These are phyloP conservation scores for Limnephilus marmoratus DNA, from an alignment of 2,888 invertebrate species.

Conservation along the genomic window DNA sequence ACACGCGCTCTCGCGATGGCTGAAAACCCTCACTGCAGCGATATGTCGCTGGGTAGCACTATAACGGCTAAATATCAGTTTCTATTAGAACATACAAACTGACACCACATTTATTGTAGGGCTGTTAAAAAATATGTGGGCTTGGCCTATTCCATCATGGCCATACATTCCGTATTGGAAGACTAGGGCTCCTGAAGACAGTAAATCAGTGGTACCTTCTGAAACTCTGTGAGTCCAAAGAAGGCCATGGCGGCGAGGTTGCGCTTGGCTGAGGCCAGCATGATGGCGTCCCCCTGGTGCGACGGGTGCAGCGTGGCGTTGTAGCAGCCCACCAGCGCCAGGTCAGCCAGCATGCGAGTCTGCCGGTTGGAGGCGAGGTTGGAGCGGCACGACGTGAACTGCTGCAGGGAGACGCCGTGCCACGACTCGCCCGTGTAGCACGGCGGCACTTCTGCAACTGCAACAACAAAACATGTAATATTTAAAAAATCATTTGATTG, in stretches of 20 bases:
- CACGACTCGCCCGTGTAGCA: conserved; percentile 89
- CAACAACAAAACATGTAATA: conserved; percentile 17
- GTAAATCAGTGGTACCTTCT: conserved; percentile 80
- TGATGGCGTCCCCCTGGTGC: conserved; percentile 87
- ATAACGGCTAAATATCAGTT: no score
- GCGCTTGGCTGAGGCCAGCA: conserved; percentile 96
- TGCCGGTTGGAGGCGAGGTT: conserved; percentile 98
- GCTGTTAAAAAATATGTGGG: no score
- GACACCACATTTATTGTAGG: no score
- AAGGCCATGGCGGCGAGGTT: conserved; percentile 97
- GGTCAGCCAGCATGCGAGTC: conserved; percentile 97
- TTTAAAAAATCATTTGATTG: neutral
- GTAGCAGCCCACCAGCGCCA: conserved; percentile 97
- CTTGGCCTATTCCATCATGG: no score
- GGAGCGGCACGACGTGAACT: conserved; percentile 93
- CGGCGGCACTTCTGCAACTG: conserved; percentile 87
- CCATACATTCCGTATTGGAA: no score
- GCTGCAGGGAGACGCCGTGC: conserved; percentile 92
- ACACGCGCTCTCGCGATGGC: no score
- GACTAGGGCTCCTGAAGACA: neutral
- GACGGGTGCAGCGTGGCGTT: conserved; percentile 87
- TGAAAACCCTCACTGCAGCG: no score
- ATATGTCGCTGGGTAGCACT: no score
- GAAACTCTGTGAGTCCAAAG: conserved; percentile 97
- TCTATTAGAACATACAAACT: no score